Conservation (phyloP, 2,113 vertebrate genomes). For the Phyllopteryx taeniolatus region DNA sequence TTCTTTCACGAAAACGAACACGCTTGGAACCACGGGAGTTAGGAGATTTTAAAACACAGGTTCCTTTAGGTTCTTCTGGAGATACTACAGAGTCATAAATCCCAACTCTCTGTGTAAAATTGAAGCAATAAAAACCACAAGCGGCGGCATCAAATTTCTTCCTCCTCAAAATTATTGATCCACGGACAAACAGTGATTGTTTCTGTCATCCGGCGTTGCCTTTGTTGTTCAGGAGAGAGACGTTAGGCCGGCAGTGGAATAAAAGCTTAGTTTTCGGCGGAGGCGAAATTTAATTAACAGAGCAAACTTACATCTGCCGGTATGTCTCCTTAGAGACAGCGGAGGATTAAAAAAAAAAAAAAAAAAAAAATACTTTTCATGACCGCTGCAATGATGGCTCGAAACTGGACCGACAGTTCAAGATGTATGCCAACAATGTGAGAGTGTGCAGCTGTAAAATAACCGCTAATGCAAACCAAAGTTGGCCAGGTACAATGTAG, state of each 20-base stretch:
- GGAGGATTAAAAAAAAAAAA: slow-evolving; percentile 26
- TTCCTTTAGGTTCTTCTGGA: slow-evolving; percentile 67
- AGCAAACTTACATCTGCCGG: slow-evolving; percentile 76
- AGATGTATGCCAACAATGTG: slow-evolving; percentile 27
- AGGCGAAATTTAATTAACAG: slow-evolving; percentile 82
- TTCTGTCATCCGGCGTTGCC: slow-evolving; percentile 69
- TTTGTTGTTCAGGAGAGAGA: slow-evolving; percentile 79
- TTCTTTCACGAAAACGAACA: no score
- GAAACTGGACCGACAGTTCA: slow-evolving; percentile 50
- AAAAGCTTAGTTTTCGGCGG: slow-evolving; percentile 77
- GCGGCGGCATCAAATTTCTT: slow-evolving; percentile 70
- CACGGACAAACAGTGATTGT: slow-evolving; percentile 73
- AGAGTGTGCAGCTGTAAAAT: slow-evolving; percentile 39
- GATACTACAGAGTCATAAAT: slow-evolving; percentile 64
- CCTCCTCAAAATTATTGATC: slow-evolving; percentile 73
- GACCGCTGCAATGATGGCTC: slow-evolving; percentile 57
- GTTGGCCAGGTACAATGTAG: slow-evolving; percentile 27
- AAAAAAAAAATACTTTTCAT: slow-evolving; percentile 62
- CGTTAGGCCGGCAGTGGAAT: slow-evolving; percentile 76
- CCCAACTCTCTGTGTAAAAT: slow-evolving; percentile 79
- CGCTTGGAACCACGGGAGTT: no score
- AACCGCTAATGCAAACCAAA: slow-evolving; percentile 36
- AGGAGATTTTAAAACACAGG: no score
- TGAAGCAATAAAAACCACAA: slow-evolving; percentile 78
- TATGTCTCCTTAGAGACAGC: slow-evolving; percentile 73